Evolutionary conservation across 2,888 invertebrate genomes (phyloP), one percentile per base, ranked within the genome.

Genomic region (Machimus rusticus): DNA sequence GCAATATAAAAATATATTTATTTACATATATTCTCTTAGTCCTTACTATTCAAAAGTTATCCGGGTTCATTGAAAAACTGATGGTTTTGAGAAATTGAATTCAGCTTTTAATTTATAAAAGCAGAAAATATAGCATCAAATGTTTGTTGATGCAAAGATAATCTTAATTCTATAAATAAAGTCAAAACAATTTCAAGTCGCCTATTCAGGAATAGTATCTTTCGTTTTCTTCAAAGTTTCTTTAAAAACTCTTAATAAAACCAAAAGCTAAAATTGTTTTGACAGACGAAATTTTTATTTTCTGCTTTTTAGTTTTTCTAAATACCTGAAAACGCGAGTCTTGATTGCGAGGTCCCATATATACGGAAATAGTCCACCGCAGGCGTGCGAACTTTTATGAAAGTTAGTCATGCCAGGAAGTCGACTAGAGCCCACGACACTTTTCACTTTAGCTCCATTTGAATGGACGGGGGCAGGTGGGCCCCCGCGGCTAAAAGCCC

Each of bases 341-440:
- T 66, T 55, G 55, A 55, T 55, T 23, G 28, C 28, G 66, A 12
- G 66, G 55, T 23, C 46, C 23, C 46, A 81, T 55, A 51, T 55
- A 51, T 31, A 55, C 81, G 81, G 81, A 81, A 81, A 81, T 51
- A 51, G 51, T 51, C 81, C 81, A 31, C 81, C 51, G 31, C 31
- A 31, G 81, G 51, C 19, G 28, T 51, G 37, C n/a, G 28, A 51
- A 12, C 28, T 28, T 66, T 66, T 66, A 81, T 81, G 55, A 81
- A 81, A 81, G 81, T 81, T 81, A 81, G 55, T 51, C 81, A 81
- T 81, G 81, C 81, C 81, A 81, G 81, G 51, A 81, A 81, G 51
- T 81, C 55, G 66, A 8, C 34, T 31, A 9, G 43, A 81, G 55
- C 55, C 16, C 79, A 81, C 34, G 46, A 81, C 81, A 51, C 51